Percentiles rank a stretch among this genome's conserved stretches.
Evolutionary conservation across 2,113 vertebrate genomes (phyloP).

Genomic region (Xiphorhynchus elegans): DNA sequence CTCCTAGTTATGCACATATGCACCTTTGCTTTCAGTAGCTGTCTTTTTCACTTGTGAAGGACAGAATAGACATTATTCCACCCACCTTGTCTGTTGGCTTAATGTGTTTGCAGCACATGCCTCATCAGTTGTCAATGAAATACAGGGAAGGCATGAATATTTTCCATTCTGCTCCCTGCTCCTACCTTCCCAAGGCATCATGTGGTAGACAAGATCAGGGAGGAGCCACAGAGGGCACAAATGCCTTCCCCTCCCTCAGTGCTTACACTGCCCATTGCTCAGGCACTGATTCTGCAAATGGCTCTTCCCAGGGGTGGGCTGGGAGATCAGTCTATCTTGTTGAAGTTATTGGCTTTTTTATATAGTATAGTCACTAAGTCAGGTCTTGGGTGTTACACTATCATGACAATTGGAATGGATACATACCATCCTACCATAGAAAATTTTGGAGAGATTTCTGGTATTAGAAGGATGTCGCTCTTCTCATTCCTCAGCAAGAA

Average conservation of each 20-base stretch:
- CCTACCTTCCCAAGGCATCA: neutral
- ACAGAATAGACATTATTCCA: neutral
- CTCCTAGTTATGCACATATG: neutral
- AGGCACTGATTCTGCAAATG: neutral
- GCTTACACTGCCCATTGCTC: neutral
- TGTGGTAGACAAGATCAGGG: neutral
- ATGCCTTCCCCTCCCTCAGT: neutral
- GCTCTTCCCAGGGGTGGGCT: neutral
- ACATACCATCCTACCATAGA: neutral
- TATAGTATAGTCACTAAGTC: neutral
- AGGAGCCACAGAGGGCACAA: neutral
- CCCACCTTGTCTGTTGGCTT: neutral
- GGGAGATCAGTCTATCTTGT: neutral
- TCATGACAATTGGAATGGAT: neutral
- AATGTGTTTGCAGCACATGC: neutral
- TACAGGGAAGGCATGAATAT: fast-evolving
- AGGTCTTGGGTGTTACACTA: neutral
- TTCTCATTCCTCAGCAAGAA: neutral
- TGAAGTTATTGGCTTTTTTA: neutral
- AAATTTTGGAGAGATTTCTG: neutral
- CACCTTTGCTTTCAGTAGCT: neutral
- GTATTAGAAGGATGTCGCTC: neutral
- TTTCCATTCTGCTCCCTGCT: neutral
- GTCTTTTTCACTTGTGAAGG: neutral
- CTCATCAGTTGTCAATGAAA: neutral